Base-by-base conservation (phyloP, 2,888 invertebrate genomes). In the Nemapogon koenigi region DNA sequence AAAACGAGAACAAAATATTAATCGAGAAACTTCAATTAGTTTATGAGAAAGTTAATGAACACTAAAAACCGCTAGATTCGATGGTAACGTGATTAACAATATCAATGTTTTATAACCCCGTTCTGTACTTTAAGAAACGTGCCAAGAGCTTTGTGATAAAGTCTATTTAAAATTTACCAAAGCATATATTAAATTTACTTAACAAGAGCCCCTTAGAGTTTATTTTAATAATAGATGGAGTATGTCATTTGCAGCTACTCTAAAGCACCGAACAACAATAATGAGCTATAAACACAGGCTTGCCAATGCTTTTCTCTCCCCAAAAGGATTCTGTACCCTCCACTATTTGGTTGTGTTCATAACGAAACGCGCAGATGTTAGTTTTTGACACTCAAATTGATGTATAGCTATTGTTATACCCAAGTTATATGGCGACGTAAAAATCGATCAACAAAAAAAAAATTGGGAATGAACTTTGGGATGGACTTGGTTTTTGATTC, bases 371-470 rank as follows among this genome's bases (percentile, higher is more conserved):
- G 76, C 76, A 78, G 78, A 78, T 78, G 78, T 73, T 75, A 75
- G 75, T 76, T 76, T 78, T 76, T 78, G 78, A 78, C 78, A 76
- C 76, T 72, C 50, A 62, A 70, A 73, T 78, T 76, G 75, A 78
- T 78, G 76, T 73, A 70, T 63, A 59, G 60, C 66, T 57, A 59
- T 78, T 76, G 73, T 75, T 75, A 49, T 49, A 50, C 53, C 46
- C 62, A 57, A 62, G 68, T 69, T 73, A 75, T 72, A 62, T 57
- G 55, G 52, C 56, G 49, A 57, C 51, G 60, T 59, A 64, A 70
- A 70, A 73, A 75, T 63, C 64, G 58, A 62, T 61, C 45, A 47
- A 42, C 44, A 45, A 60, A 70, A 70, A 17, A 70, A 73, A 62
- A 55, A 47, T 57, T 53, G 45, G 58, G 58, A 65, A 66, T 60